Conservation (phyloP, 1,140 invertebrate genomes). For the Scaptomyza montana region DNA sequence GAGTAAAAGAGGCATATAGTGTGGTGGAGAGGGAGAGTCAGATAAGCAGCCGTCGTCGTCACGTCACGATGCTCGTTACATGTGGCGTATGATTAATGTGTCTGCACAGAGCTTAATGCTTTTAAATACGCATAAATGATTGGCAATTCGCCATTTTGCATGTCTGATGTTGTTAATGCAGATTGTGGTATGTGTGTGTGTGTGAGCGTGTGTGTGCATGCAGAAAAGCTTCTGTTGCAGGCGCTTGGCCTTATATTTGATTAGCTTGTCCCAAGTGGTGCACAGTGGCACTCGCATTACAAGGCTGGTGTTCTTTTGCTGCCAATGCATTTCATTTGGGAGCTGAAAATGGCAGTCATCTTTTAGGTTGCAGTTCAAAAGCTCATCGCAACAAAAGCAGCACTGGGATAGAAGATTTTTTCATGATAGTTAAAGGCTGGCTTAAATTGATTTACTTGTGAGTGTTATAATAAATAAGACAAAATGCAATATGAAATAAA, state of each 20-base stretch:
- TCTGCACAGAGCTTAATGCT: slow-evolving; percentile 54
- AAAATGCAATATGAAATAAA: no score
- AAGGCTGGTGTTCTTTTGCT: neutral
- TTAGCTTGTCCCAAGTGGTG: slow-evolving; percentile 13
- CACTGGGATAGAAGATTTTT: no score
- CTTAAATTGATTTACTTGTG: no score
- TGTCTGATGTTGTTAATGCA: slow-evolving; percentile 10
- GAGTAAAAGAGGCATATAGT: neutral
- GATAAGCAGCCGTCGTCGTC: slow-evolving; percentile 46
- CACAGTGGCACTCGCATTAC: neutral
- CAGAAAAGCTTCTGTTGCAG: neutral
- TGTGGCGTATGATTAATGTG: slow-evolving; percentile 68
- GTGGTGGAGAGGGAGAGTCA: slow-evolving; percentile 4
- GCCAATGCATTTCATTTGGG: slow-evolving; percentile 9
- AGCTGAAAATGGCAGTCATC: neutral
- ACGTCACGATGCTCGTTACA: slow-evolving; percentile 22
- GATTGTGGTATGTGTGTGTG: slow-evolving; percentile 5
- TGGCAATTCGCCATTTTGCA: slow-evolving; percentile 25
- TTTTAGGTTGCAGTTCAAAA: neutral
- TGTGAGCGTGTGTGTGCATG: neutral
- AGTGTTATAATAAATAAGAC: no score
- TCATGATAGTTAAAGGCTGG: neutral
- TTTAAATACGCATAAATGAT: slow-evolving; percentile 65
- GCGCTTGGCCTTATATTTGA: slow-evolving; percentile 14
- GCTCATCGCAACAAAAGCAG: slow-evolving; percentile 8